Evolutionary conservation across 2,113 vertebrate genomes (phyloP).

Genomic region (Romanogobio albipinnatus): DNA sequence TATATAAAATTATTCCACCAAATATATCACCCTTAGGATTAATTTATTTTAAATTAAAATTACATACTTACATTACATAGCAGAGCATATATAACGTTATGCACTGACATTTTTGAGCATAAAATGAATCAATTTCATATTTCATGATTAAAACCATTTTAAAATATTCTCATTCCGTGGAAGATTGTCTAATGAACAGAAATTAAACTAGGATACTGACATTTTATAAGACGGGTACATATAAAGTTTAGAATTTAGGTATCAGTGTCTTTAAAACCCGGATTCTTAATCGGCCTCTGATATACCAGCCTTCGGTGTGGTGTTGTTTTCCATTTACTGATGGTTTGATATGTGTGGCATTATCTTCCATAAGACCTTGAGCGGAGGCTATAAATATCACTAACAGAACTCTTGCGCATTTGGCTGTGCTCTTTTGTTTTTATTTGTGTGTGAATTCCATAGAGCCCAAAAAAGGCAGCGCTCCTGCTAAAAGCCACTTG

Average conservation of each 20-base stretch:
- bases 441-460: slow-evolving; percentile 19
- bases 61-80: too few species aligned
- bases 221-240: too few species aligned
- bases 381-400: slow-evolving; percentile 22
- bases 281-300: not conserved
- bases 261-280: not conserved
- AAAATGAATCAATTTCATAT: too few species aligned
- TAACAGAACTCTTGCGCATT: slow-evolving; percentile 27
- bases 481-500: slow-evolving; percentile 55
- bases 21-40: too few species aligned
- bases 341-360: slow-evolving; percentile 39
- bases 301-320: not conserved
- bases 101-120: too few species aligned
- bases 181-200: not conserved
- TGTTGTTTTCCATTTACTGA: slow-evolving; percentile 13
- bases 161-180: too few species aligned
- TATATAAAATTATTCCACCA: too few species aligned
- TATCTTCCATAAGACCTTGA: slow-evolving; percentile 48
- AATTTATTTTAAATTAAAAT: too few species aligned
- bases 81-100: too few species aligned
- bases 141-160: too few species aligned
- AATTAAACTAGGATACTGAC: not conserved
- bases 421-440: slow-evolving; percentile 37
- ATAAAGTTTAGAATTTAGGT: not conserved
- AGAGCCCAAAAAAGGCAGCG: slow-evolving; percentile 25